phyloP scores from a whole-genome alignment of 2,888 invertebrate species.

The Metellina segmentata region DNA sequence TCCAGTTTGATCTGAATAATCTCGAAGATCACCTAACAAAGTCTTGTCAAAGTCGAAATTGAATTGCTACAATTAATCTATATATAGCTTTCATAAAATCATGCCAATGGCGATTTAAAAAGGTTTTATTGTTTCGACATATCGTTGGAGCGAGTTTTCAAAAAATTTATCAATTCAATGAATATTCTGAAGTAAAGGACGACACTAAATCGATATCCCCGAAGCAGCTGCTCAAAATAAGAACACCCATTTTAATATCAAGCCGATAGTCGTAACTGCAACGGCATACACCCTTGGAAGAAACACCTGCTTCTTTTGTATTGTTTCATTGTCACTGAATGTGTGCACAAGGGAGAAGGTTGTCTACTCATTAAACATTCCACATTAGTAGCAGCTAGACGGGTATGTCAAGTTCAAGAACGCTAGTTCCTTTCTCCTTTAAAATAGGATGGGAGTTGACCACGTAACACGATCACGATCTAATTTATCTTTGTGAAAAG shows the following conservation, averaged over 20 bases:
- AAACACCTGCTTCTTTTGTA: conserved; percentile 27
- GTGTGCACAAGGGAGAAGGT: conserved; percentile 2
- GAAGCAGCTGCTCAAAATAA: neutral
- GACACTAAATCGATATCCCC: too few species aligned
- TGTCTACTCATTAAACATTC: conserved; percentile 59
- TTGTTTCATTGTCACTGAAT: conserved; percentile 42
- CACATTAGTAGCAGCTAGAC: conserved; percentile 30
- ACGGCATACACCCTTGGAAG: neutral
- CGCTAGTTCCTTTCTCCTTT: conserved; percentile 32
- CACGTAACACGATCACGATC: conserved; percentile 53
- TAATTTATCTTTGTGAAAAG: conserved; percentile 53
- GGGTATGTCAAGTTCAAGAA: conserved; percentile 67
- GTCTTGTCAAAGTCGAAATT: too few species aligned
- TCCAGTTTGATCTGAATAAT: too few species aligned
- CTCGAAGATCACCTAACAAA: too few species aligned
- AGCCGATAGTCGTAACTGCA: neutral
- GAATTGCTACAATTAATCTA: too few species aligned
- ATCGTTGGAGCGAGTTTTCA: too few species aligned
- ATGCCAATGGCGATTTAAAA: too few species aligned
- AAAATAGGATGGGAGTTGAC: conserved; percentile 65
- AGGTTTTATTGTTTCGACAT: too few species aligned
- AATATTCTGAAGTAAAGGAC: too few species aligned
- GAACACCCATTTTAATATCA: neutral
- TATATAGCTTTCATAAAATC: too few species aligned
- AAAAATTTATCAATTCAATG: too few species aligned